Evolutionary conservation across 2,113 vertebrate genomes (phyloP), one percentile per base, ranked within the genome.

Genomic region (Gorsachius goisagi): DNA sequence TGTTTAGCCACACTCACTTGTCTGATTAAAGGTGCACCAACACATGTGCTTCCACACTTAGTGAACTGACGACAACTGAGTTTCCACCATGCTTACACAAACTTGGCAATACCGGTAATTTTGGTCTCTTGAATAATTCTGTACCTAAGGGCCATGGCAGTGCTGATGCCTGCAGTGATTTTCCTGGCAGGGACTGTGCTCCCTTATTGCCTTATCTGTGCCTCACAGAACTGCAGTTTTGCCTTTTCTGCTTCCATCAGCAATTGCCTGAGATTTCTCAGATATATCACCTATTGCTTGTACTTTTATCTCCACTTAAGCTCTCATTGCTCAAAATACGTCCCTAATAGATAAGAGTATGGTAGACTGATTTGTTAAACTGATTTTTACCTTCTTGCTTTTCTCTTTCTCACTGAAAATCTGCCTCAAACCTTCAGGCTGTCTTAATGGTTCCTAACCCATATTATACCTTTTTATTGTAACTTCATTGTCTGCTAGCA

Each of bases 231-330:
- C 49, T 78, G 80, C 67, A 58, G 37, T 71, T 88, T 60, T 73
- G 90, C 85, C n/a, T 89, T 86, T 95, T 89, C 69, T 96, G 90
- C 93, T 84, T 94, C 64, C 67, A 86, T 94, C 93, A 94, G 90
- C 88, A 85, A 32, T 69, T 62, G 37, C 19, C 71, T 72, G 78
- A 89, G 53, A 89, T 91, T 95, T 71, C 55, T 92, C 52, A 71
- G 85, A 63, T 90, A 53, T 75, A 75, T 89, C 56, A 87, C 73
- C 80, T 93, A 75, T 74, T 94, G 72, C 92, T 89, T 87, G 24
- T 58, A 53, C 30, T 81, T 93, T 90, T 92, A 95, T 85, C 96
- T 89, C 39, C 76, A 45, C 58, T 93, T 96, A 88, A 93, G 68
- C 72, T 88, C 71, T 80, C 44, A 7, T 92, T 93, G 88, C 86